Evolutionary conservation across 2,888 invertebrate genomes (phyloP).

Genomic region (Cheilosia grossa): DNA sequence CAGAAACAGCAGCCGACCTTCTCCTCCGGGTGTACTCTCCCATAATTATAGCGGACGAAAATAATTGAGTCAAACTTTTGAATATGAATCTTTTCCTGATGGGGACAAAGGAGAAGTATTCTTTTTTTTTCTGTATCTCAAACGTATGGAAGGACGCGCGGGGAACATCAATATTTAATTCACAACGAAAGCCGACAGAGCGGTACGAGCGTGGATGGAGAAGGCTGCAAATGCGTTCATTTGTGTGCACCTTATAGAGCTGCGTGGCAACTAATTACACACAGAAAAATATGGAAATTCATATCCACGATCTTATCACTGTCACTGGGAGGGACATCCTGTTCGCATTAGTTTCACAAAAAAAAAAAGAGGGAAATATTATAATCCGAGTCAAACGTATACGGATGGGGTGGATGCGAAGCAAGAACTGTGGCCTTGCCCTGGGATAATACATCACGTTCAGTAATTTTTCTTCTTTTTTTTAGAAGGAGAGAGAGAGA

Average conservation of each 20-base stretch:
- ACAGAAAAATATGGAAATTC: slow-evolving; percentile 53
- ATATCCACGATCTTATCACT: slow-evolving; percentile 3
- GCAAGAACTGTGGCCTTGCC: not conserved
- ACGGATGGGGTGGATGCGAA: no score
- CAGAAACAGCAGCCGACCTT: slow-evolving; percentile 1
- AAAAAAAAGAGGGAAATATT: slow-evolving; percentile 13
- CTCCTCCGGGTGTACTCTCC: not conserved
- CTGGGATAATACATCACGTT: slow-evolving; percentile 52
- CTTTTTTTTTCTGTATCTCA: not conserved
- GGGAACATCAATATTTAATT: slow-evolving; percentile 61
- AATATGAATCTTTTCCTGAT: slow-evolving; percentile 53
- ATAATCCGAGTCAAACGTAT: slow-evolving; percentile 5
- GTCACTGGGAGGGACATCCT: slow-evolving; percentile 38
- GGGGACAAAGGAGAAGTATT: slow-evolving; percentile 43
- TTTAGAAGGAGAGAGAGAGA: not conserved
- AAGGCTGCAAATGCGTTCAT: slow-evolving; percentile 52
- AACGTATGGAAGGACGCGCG: not conserved
- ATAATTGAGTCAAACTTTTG: slow-evolving; percentile 72
- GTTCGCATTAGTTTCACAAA: slow-evolving; percentile 41
- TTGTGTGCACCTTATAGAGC: slow-evolving; percentile 22
- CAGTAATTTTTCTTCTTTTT: slow-evolving; percentile 50
- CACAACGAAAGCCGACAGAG: slow-evolving; percentile 49
- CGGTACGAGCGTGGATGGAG: slow-evolving; percentile 7
- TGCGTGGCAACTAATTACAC: slow-evolving; percentile 38
- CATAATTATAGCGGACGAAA: slow-evolving; percentile 8